Evolutionary conservation across 2,797 vertebrate species (phyloP), one percentile per base, ranked within the genome.

Genomic region (Adelosebastes latens): DNA sequence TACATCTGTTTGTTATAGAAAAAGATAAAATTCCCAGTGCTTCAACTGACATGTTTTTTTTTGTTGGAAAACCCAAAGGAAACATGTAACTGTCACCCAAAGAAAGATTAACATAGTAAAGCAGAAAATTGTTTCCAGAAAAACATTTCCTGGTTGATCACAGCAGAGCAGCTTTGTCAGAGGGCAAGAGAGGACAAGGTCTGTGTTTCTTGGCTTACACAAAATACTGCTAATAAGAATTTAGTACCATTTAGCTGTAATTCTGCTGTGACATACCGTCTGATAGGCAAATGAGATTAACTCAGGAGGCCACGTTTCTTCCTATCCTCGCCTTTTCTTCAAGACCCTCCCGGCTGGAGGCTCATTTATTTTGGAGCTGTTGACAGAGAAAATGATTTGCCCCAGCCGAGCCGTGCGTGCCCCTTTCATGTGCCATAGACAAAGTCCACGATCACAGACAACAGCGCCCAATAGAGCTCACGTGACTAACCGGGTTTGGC

Each of bases 91-190:
- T 80, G 66, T 87, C 75, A 70, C 34, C 46, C 18, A 64, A 27
- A 80, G 73, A 82, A 52, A 83, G 71, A 78, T 75, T 32, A 81
- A 70, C 55, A 39, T 53, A 61, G 67, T 73, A 64, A 18, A 70
- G 59, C 72, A 89, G 89, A 89, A 93, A 94, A 91, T 79, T 76
- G 72, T 77, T 70, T 87, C 67, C 62, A 91, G 83, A 87, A 79
- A 87, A 90, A 91, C 84, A 91, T 64, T 86, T 90, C 85, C 76
- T 90, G 85, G 74, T 90, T 79, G 79, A 80, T 72, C 74, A 87
- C 60, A 75, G 80, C 74, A 80, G 77, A 87, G 79, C 73, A 14
- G 75, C 18, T 71, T 90, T 88, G 76, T 90, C 86, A 86, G 70
- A 83, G 88, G 79, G 79, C 77, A 82, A 63, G 25, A 66, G 65